Evolutionary conservation across 2,888 invertebrate genomes (phyloP).

Genomic region (Scaptomyza tumidula): DNA sequence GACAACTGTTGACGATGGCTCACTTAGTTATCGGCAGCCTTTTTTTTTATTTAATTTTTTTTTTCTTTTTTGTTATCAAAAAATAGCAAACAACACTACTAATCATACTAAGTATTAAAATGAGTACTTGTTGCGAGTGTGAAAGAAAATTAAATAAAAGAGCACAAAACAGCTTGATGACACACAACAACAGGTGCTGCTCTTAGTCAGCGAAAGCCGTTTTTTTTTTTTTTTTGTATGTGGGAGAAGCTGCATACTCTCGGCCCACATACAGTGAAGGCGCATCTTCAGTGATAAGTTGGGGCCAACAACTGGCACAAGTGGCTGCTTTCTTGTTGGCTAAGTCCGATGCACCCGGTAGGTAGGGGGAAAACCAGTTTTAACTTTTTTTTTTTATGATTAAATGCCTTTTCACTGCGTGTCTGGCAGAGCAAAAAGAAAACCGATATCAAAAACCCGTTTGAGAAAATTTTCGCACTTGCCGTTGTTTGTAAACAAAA

Average conservation of each 20-base stretch:
- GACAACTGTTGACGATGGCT: conserved; percentile 15
- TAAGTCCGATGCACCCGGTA: background rate
- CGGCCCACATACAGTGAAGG: conserved; percentile 25
- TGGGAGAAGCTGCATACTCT: conserved; percentile 9
- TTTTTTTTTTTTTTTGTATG: background rate
- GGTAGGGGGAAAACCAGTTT: conserved; percentile 53
- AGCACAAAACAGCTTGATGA: conserved; percentile 34
- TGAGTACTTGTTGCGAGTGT: conserved; percentile 1
- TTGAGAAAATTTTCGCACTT: conserved; percentile 53
- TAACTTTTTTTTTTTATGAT: background rate
- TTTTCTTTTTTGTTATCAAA: conserved; percentile 19
- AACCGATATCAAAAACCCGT: conserved; percentile 40
- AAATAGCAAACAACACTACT: background rate
- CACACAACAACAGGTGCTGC: conserved; percentile 71
- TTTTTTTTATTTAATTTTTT: conserved; percentile 46
- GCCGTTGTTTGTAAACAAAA: conserved; percentile 74
- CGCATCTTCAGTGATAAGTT: conserved; percentile 24
- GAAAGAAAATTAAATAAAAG: conserved; percentile 19
- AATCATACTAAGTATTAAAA: conserved; percentile 1
- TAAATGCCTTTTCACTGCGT: conserved; percentile 36
- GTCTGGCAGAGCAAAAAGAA: conserved; percentile 22
- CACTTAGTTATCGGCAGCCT: conserved; percentile 42
- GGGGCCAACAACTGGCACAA: conserved; percentile 44
- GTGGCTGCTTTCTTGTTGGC: conserved; percentile 14
- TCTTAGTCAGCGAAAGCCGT: conserved; percentile 58